Conservation (phyloP, 2,888 invertebrate species). For the Rotaria macrura region DNA sequence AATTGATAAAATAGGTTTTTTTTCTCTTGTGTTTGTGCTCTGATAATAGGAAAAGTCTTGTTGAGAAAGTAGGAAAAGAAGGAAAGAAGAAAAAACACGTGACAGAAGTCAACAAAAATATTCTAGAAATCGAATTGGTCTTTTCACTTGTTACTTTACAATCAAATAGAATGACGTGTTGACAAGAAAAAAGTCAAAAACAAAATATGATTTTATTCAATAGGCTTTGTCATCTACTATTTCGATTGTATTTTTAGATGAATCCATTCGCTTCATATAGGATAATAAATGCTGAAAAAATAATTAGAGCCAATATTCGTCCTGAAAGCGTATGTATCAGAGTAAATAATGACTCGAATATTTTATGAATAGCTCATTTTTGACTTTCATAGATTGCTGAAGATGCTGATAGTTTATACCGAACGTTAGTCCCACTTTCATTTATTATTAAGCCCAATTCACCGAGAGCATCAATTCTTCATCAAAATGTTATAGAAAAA, state of each 20-base stretch:
- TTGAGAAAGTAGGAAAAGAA: too few relatives aligned
- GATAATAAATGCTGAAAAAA: not conserved
- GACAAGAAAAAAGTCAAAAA: too few relatives aligned
- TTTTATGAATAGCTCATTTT: not conserved
- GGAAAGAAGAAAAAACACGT: too few relatives aligned
- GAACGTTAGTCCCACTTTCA: not conserved
- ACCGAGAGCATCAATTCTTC: not conserved
- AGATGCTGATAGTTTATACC: not conserved
- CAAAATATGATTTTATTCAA: not conserved
- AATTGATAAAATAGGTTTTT: too few relatives aligned
- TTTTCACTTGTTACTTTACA: too few relatives aligned
- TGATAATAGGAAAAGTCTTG: too few relatives aligned
- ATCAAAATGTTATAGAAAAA: not conserved
- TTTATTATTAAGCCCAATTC: not conserved
- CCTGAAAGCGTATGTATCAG: not conserved
- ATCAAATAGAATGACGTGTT: too few relatives aligned
- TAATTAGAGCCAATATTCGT: not conserved
- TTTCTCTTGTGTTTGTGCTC: too few relatives aligned
- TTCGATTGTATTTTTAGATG: not conserved
- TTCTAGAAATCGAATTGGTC: too few relatives aligned
- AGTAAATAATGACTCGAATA: too few relatives aligned
- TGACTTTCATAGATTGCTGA: not conserved
- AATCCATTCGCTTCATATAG: not conserved
- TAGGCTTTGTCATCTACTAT: not conserved
- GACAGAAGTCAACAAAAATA: too few relatives aligned